These are phyloP conservation scores for Columba janthina DNA, from an alignment of 2,113 vertebrate genomes.

Conservation along the genomic window DNA sequence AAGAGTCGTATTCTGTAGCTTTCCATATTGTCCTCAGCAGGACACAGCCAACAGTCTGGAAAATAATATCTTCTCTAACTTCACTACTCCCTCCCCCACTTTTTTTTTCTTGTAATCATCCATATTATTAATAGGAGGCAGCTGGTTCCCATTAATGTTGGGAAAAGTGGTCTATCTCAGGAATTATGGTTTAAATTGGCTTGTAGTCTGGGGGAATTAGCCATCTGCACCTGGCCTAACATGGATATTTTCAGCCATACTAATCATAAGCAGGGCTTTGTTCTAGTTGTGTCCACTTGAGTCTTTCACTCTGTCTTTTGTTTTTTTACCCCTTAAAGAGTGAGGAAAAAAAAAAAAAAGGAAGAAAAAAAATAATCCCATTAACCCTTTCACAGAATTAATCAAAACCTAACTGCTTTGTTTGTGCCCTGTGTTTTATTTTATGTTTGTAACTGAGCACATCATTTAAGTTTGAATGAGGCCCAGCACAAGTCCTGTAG, in stretches of 20 bases:
- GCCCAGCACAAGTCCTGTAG: neutral
- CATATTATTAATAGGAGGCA: conserved; percentile 82
- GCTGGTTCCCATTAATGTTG: conserved; percentile 83
- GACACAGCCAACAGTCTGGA: conserved; percentile 40
- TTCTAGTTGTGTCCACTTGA: conserved; percentile 62
- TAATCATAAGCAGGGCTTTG: conserved; percentile 73
- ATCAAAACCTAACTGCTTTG: neutral
- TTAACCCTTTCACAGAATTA: conserved; percentile 28
- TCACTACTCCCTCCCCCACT: neutral
- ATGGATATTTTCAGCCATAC: conserved; percentile 77
- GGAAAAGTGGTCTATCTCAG: conserved; percentile 76
- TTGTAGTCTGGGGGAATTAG: conserved; percentile 78
- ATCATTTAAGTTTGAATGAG: neutral
- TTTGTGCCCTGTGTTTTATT: neutral
- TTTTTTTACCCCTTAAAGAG: neutral
- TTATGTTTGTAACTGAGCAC: neutral
- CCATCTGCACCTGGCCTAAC: conserved; percentile 80
- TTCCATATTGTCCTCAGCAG: conserved; percentile 42
- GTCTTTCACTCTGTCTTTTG: neutral
- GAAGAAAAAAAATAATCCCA: neutral
- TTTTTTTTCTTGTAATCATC: conserved; percentile 21
- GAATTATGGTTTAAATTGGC: conserved; percentile 85
- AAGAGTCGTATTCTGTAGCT: conserved; percentile 42
- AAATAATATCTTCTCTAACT: conserved; percentile 59
- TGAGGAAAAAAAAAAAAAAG: neutral